Evolutionary conservation across 1,140 invertebrate species (phyloP), one percentile per base, ranked within the genome.

Genomic region (Drosophila arizonae): DNA sequence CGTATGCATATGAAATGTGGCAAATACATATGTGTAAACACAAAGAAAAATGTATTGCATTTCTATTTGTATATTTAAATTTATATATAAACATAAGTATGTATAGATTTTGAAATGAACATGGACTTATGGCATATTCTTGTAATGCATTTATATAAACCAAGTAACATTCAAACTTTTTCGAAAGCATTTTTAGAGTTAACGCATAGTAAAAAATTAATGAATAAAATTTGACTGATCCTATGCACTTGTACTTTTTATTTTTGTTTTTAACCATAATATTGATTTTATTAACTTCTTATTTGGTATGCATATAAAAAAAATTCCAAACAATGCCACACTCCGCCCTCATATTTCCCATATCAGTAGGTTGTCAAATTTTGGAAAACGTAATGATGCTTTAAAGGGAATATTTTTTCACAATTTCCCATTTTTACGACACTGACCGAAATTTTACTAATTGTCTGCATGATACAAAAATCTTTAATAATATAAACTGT

Each of bases 11-110:
- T 73, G 13, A 24, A 24, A 15, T 77, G 57, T 69, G 69, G 74
- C 62, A 67, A 64, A 64, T 81, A 74, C 61, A 74, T 72, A 67
- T 24, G 21, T 24, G 1, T 67, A 73, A 82, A 78, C 79, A 63
- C 58, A 81, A 69, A 41, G 51, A 63, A 67, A 45, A 66, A 57
- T 39, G 41, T 56, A 60, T 72, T 73, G 73, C 68, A 70, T 76
- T 76, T 76, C 71, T 72, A 24, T 67, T 60, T 33, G 57, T 76
- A 67, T 46, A 75, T 77, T 80, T 71, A 78, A 78, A 78, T 75
- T 71, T 81, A 69, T 61, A 72, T 76, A 78, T 62, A 76, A 79
- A 72, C 80, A 84, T 70, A 56, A 61, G 28, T 78, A 78, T 77
- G 74, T 65, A 72, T 70, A 73, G 67, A 57, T 79, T 76, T 68